Evolutionary conservation across 1,140 invertebrate genomes (phyloP), one percentile per base, ranked within the genome.

Genomic region (Leptinotarsa lineolata): DNA sequence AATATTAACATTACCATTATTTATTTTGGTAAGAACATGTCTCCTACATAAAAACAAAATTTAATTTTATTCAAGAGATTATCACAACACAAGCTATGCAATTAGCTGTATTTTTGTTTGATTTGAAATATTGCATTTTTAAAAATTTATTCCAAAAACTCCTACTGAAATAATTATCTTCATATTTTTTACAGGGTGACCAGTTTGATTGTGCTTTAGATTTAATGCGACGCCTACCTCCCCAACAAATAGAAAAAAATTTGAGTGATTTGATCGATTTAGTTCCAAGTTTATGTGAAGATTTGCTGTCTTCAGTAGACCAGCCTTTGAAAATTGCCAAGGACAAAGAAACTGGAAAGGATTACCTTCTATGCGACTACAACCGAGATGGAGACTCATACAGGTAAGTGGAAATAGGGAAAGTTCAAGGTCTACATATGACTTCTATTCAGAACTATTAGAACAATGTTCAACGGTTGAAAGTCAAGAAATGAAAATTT

Each of bases 321-420:
- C 98, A 99, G 85, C 98, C 98, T 13, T 86, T 99, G 66, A 99
- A 99, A 89, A 97, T 99, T 80, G 96, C 96, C 70, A 91, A 96
- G 85, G 97, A 99, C 85, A 95, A 95, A 83, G 92, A 92, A 80
- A 92, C 92, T 73, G 97, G 97, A 44, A 98, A 97, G 86, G 97
- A 99, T 85, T 99, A 99, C 87, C 88, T 99, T 68, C 86, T 99
- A 3, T 99, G 98, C 87, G 98, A 99, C 88, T 99, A 99, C 83
- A 99, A 99, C 86, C 90, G 98, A 83, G 98, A 99, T 87, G 97
- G 97, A 22, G 98, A 99, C 86, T 99, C 97, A 16, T 99, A 99
- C 85, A 93, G 94, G 93, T 94, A 46, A 18, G 18, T 75, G 11
- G 30, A 39, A 39, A 11, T 39, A 11, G 30, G 30, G 30, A 39